A percentile compares a stretch with the other conserved stretches of the same genome.
Conservation (phyloP, 2,888 invertebrate species). For the Standfussiana lucernea region DNA sequence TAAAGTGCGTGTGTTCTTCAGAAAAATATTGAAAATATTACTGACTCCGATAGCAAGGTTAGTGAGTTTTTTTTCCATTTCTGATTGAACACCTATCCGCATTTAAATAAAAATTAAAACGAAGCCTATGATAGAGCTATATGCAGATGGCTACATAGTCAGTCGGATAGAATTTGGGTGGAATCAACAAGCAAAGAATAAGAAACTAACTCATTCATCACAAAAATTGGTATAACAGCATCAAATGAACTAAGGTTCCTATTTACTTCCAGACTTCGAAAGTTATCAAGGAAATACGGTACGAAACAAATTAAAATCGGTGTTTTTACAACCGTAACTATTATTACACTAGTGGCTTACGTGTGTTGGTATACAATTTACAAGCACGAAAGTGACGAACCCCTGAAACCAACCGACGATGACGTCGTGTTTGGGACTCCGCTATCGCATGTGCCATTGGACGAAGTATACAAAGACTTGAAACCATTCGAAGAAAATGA, state of each 20-base stretch:
- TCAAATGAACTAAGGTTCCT: not conserved
- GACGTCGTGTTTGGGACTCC: constrained; percentile 64
- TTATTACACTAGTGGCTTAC: constrained; percentile 74
- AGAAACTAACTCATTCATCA: not conserved
- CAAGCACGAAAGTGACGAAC: constrained; percentile 3
- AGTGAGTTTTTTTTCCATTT: constrained; percentile 14
- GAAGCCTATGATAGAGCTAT: not conserved
- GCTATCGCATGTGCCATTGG: constrained; percentile 75
- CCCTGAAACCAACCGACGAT: constrained; percentile 34
- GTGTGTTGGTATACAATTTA: constrained; percentile 68
- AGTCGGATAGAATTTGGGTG: not conserved
- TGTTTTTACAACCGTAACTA: constrained; percentile 64
- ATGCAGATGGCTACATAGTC: not conserved
- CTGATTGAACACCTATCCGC: not conserved
- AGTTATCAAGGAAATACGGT: constrained; percentile 71
- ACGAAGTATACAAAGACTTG: constrained; percentile 65
- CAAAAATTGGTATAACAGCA: not conserved
- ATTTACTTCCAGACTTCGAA: constrained; percentile 76
- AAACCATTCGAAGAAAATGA: constrained; percentile 48
- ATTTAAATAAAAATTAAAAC: not conserved
- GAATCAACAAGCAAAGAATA: not conserved
- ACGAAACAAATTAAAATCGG: constrained; percentile 76
- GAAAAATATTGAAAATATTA: constrained; percentile 69
- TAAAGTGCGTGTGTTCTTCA: constrained; percentile 57
- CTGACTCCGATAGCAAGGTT: constrained; percentile 73